A percentile compares a stretch with the other conserved stretches of the same genome.
Conservation (phyloP, 2,797 vertebrate species). For the Sparus aurata region DNA sequence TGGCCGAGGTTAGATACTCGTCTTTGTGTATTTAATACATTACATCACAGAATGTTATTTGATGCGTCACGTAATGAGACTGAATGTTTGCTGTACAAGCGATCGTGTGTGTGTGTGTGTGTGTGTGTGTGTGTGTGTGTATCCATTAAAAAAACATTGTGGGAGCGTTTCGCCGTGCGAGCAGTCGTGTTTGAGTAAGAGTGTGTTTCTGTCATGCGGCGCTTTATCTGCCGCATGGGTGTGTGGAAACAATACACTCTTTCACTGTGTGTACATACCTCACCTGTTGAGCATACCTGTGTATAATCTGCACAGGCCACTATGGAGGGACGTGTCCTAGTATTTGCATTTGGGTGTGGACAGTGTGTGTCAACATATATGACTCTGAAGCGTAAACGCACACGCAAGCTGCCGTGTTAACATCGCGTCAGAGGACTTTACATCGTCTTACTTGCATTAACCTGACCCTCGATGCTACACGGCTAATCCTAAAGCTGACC, state of each 20-base stretch:
- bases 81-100: background rate
- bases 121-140: background rate
- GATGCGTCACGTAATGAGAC: background rate
- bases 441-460: too few species aligned
- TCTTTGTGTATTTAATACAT: background rate
- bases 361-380: slow-evolving; percentile 14
- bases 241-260: slow-evolving; percentile 13
- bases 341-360: slow-evolving; percentile 41
- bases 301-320: background rate
- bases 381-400: slow-evolving; percentile 29
- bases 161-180: background rate
- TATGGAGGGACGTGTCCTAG: background rate
- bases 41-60: too few species aligned
- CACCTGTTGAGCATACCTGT: background rate
- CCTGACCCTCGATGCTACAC: too few species aligned
- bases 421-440: too few species aligned
- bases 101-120: background rate
- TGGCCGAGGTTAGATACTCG: background rate
- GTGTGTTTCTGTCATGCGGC: slow-evolving; percentile 1
- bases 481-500: too few species aligned
- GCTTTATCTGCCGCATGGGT: background rate
- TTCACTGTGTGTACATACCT: background rate
- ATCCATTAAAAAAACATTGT: background rate
- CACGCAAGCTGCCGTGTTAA: too few species aligned
- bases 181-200: background rate